Evolutionary conservation across 2,888 invertebrate species (phyloP).

Genomic region (Acronicta alni): DNA sequence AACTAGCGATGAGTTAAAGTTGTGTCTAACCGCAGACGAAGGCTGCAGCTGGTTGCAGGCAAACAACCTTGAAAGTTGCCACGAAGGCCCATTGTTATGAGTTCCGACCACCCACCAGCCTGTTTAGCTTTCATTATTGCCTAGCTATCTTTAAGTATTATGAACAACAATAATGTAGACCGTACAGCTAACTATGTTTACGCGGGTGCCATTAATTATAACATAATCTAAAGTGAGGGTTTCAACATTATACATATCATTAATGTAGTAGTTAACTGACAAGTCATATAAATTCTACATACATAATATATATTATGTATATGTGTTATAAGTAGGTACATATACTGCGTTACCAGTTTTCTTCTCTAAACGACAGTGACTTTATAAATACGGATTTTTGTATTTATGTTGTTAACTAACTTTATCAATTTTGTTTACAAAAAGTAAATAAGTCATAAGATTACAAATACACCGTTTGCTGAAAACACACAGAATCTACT

Average conservation of each 20-base stretch:
- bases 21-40: conserved; percentile 56
- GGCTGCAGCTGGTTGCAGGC: conserved; percentile 53
- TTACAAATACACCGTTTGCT: no score
- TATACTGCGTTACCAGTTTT: no score
- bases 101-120: conserved; percentile 33
- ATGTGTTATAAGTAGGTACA: no score
- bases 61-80: conserved; percentile 65
- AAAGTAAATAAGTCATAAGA: conserved; percentile 66
- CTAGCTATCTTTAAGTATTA: conserved; percentile 42
- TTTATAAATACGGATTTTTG: conserved; percentile 34
- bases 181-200: conserved; percentile 20
- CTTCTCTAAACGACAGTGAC: conserved; percentile 16
- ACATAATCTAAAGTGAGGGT: no score
- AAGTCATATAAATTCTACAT: no score
- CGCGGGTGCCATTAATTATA: conserved; percentile 1
- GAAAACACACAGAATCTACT: no score
- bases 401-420: conserved; percentile 34
- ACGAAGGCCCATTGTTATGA: conserved; percentile 59
- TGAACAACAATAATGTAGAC: conserved; percentile 26
- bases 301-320: no score
- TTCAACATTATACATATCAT: no score
- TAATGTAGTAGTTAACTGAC: no score
- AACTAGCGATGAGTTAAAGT: conserved; percentile 53
- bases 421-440: conserved; percentile 47
- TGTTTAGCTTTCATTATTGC: conserved; percentile 45